These are phyloP conservation scores for Leptoteleia sp. DNA, from an alignment of 1,140 invertebrate species.

Conservation along the genomic window DNA sequence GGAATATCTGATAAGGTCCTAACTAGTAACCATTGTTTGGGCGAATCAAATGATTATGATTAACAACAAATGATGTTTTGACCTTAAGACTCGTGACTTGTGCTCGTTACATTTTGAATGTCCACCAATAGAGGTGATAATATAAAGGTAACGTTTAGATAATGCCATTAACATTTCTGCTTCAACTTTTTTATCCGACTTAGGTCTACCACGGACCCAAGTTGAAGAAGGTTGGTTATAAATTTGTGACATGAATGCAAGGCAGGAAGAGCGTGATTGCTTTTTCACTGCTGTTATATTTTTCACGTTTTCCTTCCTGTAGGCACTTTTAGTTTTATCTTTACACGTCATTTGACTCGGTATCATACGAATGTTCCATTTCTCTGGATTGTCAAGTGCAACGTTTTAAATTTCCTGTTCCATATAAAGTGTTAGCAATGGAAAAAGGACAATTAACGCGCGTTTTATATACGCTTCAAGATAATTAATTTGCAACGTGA, in stretches of 20 bases:
- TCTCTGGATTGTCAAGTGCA: constrained; percentile 2
- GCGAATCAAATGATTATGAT: too few relatives aligned
- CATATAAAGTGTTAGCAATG: constrained; percentile 2
- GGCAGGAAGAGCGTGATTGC: constrained; percentile 28
- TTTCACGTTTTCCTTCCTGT: constrained; percentile 35
- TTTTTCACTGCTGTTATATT: constrained; percentile 33
- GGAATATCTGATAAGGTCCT: background rate
- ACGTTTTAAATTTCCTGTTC: constrained; percentile 11
- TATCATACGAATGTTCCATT: constrained; percentile 11
- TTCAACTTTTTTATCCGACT: constrained; percentile 72
- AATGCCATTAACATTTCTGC: constrained; percentile 72
- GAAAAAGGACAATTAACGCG: constrained; percentile 1
- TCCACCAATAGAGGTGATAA: background rate
- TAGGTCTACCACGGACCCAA: constrained; percentile 86
- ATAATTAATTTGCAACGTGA: too few relatives aligned
- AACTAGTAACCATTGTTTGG: background rate
- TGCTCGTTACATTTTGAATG: too few relatives aligned
- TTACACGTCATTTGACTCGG: constrained; percentile 54
- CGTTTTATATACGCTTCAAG: background rate
- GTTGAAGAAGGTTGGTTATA: constrained; percentile 85
- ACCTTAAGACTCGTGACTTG: too few relatives aligned
- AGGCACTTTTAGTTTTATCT: constrained; percentile 54
- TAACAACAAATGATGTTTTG: too few relatives aligned
- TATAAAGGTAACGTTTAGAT: constrained; percentile 43
- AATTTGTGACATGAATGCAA: constrained; percentile 66